phyloP scores from a whole-genome alignment of 2,797 vertebrate species.

The Oryzias sinensis region DNA sequence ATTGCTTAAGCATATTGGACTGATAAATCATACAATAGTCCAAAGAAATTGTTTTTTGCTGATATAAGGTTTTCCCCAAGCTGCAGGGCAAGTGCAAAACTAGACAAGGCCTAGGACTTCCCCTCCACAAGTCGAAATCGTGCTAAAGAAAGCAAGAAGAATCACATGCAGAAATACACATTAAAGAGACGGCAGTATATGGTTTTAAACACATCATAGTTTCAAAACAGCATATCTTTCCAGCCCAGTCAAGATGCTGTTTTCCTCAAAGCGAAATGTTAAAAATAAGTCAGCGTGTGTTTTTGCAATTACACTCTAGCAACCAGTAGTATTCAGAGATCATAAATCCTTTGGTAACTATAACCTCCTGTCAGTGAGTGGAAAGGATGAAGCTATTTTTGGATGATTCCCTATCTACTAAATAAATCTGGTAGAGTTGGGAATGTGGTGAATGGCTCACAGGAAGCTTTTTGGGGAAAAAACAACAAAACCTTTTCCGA shows the following conservation, averaged over 20 bases:
- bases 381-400: slow-evolving; percentile 49
- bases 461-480: slow-evolving; percentile 9
- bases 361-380: slow-evolving; percentile 45
- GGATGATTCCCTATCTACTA: slow-evolving; percentile 47
- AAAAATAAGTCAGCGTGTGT: slow-evolving; percentile 48
- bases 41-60: not conserved
- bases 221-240: slow-evolving; percentile 17
- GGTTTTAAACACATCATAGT: slow-evolving; percentile 10
- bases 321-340: slow-evolving; percentile 40
- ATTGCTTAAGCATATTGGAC: no score
- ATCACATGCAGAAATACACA: slow-evolving; percentile 8
- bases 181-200: slow-evolving; percentile 2
- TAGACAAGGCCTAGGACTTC: no score
- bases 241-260: slow-evolving; percentile 9
- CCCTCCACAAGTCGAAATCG: no score
- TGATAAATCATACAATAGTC: no score
- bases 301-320: slow-evolving; percentile 48
- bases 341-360: slow-evolving; percentile 47
- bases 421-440: slow-evolving; percentile 44
- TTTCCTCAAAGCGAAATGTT: slow-evolving; percentile 26
- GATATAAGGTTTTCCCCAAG: not conserved
- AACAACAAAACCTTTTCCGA: not conserved
- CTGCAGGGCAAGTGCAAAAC: not conserved
- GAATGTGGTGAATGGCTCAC: slow-evolving; percentile 19
- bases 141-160: not conserved